Evolutionary conservation across 2,113 vertebrate species (phyloP), one percentile per base, ranked within the genome.

Genomic region (Macheiramphus alcinus): DNA sequence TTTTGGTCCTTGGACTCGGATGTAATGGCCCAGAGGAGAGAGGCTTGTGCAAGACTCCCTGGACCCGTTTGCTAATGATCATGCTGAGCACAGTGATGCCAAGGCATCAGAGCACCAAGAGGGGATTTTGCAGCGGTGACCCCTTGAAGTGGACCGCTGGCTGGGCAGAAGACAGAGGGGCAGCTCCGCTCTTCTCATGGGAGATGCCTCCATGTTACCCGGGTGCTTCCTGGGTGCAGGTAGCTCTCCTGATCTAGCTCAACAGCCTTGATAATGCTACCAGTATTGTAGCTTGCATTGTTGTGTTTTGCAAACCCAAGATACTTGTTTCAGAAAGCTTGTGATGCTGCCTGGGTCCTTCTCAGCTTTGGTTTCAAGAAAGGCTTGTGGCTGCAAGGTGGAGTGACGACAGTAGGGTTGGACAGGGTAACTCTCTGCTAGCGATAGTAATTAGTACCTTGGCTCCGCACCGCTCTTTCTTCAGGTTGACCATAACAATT

Each of bases 311-410:
- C 79, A 79, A 22, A 71, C 38, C 52, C 42, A 31, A 5, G 32
- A 2, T 17, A 2, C 0, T 3, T 38, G 29, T 53, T 61, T 2
- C 3, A 5, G n/a, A 34, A 53, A 70, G 55, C 36, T 27, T 2
- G 3, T 48, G 79, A 3, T 66, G 62, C 73, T 62, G 22, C 58
- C 38, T 14, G 31, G 26, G 9, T 29, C 40, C 52, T 87, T 27
- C 42, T 53, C 61, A 32, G 56, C 74, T 63, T 58, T 85, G 38
- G 31, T 79, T 40, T 75, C 32, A 2, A 13, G 42, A 40, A 25
- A 4, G n/a, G 16, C 38, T 75, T 0, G 6, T 66, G 82, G 65
- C 68, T 80, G 59, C 6, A 1, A 0, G 3, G 13, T 11, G 78
- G 6, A 7, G 34, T 71, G 73, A 29, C 0, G 13, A 6, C 67